phyloP scores from a whole-genome alignment of 2,888 invertebrate species.

The Tortricodes alternella region DNA sequence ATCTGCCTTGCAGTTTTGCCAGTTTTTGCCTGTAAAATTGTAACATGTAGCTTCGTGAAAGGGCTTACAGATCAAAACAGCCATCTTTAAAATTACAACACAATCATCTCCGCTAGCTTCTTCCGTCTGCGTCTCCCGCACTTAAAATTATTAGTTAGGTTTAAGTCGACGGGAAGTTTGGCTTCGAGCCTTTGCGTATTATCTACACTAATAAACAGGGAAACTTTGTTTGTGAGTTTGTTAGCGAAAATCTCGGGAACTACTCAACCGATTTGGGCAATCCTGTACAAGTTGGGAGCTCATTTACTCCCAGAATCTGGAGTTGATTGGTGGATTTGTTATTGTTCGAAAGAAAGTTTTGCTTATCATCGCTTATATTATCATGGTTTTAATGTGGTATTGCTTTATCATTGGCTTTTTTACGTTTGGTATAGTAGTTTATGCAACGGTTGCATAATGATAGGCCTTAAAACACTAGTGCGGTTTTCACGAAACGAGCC shows the following conservation, averaged over 20 bases:
- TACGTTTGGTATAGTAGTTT: too few relatives aligned
- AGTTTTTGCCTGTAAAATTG: too few relatives aligned
- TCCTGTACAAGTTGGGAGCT: slow-evolving; percentile 14
- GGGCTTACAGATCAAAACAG: too few relatives aligned
- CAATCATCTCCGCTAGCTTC: neutral
- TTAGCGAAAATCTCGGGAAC: slow-evolving; percentile 24
- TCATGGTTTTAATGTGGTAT: neutral
- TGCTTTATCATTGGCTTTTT: too few relatives aligned
- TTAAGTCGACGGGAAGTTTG: slow-evolving; percentile 26
- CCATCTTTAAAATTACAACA: neutral
- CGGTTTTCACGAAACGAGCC: too few relatives aligned
- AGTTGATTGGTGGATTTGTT: slow-evolving; percentile 21
- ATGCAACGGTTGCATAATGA: too few relatives aligned
- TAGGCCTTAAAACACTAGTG: too few relatives aligned
- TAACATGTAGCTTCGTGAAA: too few relatives aligned
- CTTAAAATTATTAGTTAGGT: slow-evolving; percentile 30
- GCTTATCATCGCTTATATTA: too few relatives aligned
- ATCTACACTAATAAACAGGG: slow-evolving; percentile 29
- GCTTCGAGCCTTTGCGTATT: slow-evolving; percentile 26
- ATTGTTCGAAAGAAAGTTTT: slow-evolving; percentile 11
- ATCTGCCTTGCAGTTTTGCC: too few relatives aligned
- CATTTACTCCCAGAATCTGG: slow-evolving; percentile 1
- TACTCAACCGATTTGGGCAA: slow-evolving; percentile 25
- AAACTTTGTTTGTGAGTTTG: slow-evolving; percentile 20
- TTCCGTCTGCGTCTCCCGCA: slow-evolving; percentile 6